Conservation (phyloP, 2,113 vertebrate genomes). For the Sapajus apella region DNA sequence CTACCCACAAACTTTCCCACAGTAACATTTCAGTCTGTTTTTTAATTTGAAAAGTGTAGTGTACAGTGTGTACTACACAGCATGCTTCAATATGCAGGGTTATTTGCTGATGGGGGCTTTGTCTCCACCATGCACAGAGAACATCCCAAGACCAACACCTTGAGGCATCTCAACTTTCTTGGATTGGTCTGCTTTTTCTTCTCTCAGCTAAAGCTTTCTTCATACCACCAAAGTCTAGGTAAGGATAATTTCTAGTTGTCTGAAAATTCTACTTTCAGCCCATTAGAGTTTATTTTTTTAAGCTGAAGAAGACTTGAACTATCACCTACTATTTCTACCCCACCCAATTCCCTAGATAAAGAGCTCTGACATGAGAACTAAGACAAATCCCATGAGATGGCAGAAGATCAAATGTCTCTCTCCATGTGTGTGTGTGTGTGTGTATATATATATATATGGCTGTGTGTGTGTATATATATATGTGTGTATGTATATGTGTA, state of each 20-base stretch:
- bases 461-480: background rate
- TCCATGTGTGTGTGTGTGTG: too few species aligned
- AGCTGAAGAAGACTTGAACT: background rate
- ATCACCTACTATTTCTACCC: background rate
- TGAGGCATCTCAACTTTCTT: background rate
- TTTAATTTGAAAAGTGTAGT: background rate
- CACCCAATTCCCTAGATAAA: background rate
- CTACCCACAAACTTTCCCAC: background rate
- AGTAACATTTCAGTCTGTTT: background rate
- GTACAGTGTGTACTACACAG: background rate
- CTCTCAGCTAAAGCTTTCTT: background rate
- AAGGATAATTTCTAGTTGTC: background rate
- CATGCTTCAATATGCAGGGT: background rate
- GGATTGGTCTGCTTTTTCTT: background rate
- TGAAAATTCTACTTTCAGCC: background rate
- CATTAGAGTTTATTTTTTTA: background rate
- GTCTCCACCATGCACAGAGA: background rate
- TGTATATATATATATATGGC: background rate
- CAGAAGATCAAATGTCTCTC: background rate
- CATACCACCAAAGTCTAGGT: background rate
- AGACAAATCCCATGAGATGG: background rate
- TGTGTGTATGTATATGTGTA: background rate
- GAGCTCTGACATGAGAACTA: background rate
- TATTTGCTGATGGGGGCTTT: background rate
- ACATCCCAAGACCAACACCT: fast-evolving